Conservation (phyloP, 2,888 invertebrate genomes). For the Anaspis maculata region DNA sequence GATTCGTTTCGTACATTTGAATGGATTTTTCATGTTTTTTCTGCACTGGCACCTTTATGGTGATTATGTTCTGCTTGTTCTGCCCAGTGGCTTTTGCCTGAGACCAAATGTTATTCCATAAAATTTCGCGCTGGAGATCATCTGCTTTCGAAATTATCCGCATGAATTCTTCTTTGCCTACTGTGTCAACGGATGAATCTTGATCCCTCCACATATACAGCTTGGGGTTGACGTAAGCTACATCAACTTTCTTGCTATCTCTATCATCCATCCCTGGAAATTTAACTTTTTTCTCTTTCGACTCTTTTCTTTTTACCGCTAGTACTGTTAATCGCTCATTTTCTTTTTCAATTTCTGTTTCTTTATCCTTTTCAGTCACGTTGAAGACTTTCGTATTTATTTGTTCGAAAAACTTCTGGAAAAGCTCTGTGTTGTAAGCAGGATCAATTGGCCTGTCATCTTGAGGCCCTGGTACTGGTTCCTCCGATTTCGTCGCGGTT, state of each 20-base stretch:
- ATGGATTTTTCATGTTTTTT: slow-evolving; percentile 20
- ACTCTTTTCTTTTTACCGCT: too few species aligned
- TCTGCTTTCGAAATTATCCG: slow-evolving; percentile 31
- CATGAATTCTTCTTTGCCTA: slow-evolving; percentile 34
- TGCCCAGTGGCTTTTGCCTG: slow-evolving; percentile 35
- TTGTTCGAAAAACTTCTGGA: slow-evolving; percentile 17
- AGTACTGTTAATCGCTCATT: too few species aligned
- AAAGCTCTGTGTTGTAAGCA: slow-evolving; percentile 8
- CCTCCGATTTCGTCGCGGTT: not conserved
- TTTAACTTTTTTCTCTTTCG: too few species aligned
- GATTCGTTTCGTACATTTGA: slow-evolving; percentile 29
- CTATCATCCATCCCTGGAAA: too few species aligned
- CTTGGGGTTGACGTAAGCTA: slow-evolving; percentile 31
- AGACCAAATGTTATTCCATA: slow-evolving; percentile 37
- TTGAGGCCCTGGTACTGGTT: not conserved
- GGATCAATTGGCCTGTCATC: too few species aligned
- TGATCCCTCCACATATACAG: slow-evolving; percentile 29
- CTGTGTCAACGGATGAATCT: slow-evolving; percentile 5
- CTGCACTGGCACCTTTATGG: slow-evolving; percentile 34
- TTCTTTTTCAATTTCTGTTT: not conserved
- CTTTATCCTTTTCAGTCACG: slow-evolving; percentile 6
- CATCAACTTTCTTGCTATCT: slow-evolving; percentile 12
- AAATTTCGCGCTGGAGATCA: slow-evolving; percentile 27
- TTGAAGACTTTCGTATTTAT: slow-evolving; percentile 18
- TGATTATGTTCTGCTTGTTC: slow-evolving; percentile 33